Percentiles rank a stretch among this genome's conserved stretches.
phyloP scores from a whole-genome alignment of 1,140 invertebrate genomes.

The Teleogryllus occipitalis region DNA sequence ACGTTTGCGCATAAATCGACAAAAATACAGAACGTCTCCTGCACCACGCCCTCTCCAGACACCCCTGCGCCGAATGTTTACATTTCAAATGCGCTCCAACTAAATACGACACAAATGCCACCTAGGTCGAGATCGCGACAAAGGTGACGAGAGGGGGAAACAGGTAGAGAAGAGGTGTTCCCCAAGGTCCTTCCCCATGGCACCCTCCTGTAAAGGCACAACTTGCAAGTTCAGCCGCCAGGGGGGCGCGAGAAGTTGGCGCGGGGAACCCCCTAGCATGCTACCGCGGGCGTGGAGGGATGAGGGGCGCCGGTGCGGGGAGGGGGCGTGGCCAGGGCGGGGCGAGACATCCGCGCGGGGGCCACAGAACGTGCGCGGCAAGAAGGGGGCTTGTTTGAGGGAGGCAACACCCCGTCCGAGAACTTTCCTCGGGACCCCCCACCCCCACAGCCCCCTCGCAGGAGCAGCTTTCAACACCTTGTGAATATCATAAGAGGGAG shows the following conservation, averaged over 20 bases:
- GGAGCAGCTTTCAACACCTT: neutral
- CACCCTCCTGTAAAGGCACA: neutral
- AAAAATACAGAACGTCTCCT: neutral
- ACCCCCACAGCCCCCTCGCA: too few relatives aligned
- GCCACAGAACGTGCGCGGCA: too few relatives aligned
- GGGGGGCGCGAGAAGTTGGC: neutral
- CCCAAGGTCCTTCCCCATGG: too few relatives aligned
- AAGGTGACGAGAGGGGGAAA: too few relatives aligned
- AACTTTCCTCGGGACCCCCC: neutral
- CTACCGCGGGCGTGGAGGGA: neutral
- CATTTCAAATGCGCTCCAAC: too few relatives aligned
- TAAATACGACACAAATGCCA: too few relatives aligned
- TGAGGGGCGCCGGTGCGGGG: too few relatives aligned
- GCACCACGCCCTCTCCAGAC: too few relatives aligned
- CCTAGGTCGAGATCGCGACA: too few relatives aligned
- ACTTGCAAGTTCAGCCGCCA: neutral
- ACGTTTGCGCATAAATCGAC: neutral
- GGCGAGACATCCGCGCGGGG: neutral
- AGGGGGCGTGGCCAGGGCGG: too few relatives aligned
- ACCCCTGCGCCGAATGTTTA: too few relatives aligned
- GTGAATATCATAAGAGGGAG: neutral
- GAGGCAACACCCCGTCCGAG: neutral
- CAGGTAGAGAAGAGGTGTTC: too few relatives aligned
- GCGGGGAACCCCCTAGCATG: neutral
- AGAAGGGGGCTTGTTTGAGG: neutral